These are phyloP conservation scores for Himantopus leucocephalus DNA, from an alignment of 2,113 vertebrate species.

Conservation along the genomic window DNA sequence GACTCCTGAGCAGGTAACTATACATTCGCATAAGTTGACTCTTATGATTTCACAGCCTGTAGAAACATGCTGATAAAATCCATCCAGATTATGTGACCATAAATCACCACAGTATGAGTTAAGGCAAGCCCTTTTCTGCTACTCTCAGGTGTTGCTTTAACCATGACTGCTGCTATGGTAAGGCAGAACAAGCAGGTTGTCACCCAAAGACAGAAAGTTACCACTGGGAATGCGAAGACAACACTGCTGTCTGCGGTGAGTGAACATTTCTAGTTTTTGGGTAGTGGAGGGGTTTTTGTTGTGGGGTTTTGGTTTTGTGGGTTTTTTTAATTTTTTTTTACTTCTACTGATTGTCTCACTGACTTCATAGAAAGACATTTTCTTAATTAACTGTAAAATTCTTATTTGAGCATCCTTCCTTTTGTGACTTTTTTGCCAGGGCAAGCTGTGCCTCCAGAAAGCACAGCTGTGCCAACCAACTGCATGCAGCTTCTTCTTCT, in stretches of 20 bases:
- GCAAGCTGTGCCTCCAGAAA: background rate
- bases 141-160: constrained; percentile 70
- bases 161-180: constrained; percentile 74
- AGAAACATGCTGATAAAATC: background rate
- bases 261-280: background rate
- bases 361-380: background rate
- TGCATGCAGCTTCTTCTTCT: background rate
- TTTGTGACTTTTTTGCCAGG: background rate
- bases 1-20: background rate
- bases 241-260: constrained; percentile 63
- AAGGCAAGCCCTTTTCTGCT: background rate
- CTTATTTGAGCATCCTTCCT: background rate
- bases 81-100: background rate
- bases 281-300: background rate
- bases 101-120: background rate
- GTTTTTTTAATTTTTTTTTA: background rate
- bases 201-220: constrained; percentile 64
- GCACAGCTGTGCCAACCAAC: background rate
- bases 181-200: constrained; percentile 59
- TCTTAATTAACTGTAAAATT: background rate
- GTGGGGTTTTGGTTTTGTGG: too few relatives aligned
- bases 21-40: background rate
- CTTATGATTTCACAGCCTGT: background rate
- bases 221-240: constrained; percentile 65
- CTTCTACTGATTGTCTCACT: background rate